Base-by-base conservation (phyloP, 2,888 invertebrate species). In the Dryobotodes eremita region DNA sequence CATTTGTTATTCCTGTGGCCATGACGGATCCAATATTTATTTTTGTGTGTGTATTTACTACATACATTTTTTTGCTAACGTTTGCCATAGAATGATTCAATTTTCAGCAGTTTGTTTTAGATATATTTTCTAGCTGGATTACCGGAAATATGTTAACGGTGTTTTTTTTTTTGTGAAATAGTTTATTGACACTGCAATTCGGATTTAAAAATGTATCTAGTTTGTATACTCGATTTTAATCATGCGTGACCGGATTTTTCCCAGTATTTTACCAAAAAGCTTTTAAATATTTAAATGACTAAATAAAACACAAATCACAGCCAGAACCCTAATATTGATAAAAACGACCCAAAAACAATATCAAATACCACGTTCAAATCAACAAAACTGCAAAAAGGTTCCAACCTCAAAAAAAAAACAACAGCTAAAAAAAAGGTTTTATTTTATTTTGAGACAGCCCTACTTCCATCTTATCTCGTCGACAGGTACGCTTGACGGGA, bases 401-500 rank as follows among this genome's bases (percentile, higher is more conserved):
- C 1, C 0, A 36, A 20, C 8, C n/a, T 26, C 0, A 64, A 55
- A 74, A 64, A 53, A 68, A 61, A 46, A 46, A 23, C 6, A 48
- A 5, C 8, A 15, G 17, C 36, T 23, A 31, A 36, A 20, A 20
- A 1, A 36, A 20, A 61, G 1, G 31, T 36, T 20, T 1, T 10
- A 50, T 75, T 75, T n/a, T 57, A 15, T 15, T 64, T 15, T 2
- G 69, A 80, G 90, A 7, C 93, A 95, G 84, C 95, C 95, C 95
- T 95, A 88, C 48, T 64, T 64, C 70, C 88, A 86, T 92, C 93
- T 94, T 95, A 95, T 95, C 95, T 94, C 88, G 89, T 86, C 90
- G 92, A 92, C 92, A 93, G 92, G 92, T 92, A 94, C 94, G 95
- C 94, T 94, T 95, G 94, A 95, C 93, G 93, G 91, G 87, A 88